Evolutionary conservation across 1,140 invertebrate genomes (phyloP).

Genomic region (Atopsyche davidsoni): DNA sequence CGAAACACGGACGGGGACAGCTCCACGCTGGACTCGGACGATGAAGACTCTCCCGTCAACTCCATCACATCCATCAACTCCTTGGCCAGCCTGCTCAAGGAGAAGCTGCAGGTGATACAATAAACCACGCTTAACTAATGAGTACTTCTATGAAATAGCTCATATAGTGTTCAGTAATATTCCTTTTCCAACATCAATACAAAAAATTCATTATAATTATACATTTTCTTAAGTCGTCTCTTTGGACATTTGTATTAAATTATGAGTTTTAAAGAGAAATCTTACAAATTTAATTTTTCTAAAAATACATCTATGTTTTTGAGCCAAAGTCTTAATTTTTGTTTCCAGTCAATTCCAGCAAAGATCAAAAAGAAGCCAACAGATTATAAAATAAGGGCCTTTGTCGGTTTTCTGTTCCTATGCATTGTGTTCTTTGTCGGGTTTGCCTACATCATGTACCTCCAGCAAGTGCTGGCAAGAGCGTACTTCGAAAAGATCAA

Average conservation of each 20-base stretch:
- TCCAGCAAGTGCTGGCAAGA: slow-evolving; percentile 70
- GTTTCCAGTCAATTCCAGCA: slow-evolving; percentile 44
- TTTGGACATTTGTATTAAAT: too few relatives aligned
- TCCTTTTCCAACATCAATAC: too few relatives aligned
- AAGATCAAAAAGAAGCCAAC: slow-evolving; percentile 58
- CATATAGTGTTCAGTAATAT: too few relatives aligned
- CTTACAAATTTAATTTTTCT: too few relatives aligned
- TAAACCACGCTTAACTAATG: too few relatives aligned
- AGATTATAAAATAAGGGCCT: slow-evolving; percentile 69
- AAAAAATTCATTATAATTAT: too few relatives aligned
- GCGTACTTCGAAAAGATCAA: slow-evolving; percentile 79
- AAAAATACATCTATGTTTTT: too few relatives aligned
- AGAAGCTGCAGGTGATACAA: slow-evolving; percentile 66
- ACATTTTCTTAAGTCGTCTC: too few relatives aligned
- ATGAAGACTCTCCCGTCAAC: slow-evolving; percentile 56
- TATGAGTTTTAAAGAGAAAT: too few relatives aligned
- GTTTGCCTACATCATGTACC: slow-evolving; percentile 76
- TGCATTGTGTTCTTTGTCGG: slow-evolving; percentile 73
- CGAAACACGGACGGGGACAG: slow-evolving; percentile 40
- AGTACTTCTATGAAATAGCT: too few relatives aligned
- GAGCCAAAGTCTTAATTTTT: slow-evolving; percentile 17
- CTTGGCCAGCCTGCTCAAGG: slow-evolving; percentile 70
- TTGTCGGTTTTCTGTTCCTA: slow-evolving; percentile 74
- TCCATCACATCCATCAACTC: slow-evolving; percentile 79
- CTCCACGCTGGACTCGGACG: slow-evolving; percentile 38